Percentiles rank a stretch among this genome's conserved stretches.
These are phyloP conservation scores for Epistrophella euchroma DNA, from an alignment of 2,888 invertebrate genomes.

Conservation along the genomic window DNA sequence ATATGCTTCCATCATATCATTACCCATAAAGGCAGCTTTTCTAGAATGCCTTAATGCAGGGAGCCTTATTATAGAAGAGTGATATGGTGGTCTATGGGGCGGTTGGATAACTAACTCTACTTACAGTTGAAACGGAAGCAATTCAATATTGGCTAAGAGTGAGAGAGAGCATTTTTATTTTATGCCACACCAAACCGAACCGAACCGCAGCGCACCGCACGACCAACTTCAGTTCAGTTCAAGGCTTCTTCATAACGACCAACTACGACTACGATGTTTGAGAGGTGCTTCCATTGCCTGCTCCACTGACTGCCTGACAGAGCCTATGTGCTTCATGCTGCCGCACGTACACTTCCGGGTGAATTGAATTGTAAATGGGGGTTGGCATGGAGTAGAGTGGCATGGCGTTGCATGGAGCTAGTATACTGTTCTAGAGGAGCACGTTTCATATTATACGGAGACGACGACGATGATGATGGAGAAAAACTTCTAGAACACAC, in stretches of 20 bases:
- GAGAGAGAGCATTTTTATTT: conserved; percentile 59
- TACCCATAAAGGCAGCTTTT: conserved; percentile 18
- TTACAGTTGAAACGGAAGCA: conserved; percentile 66
- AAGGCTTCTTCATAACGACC: conserved; percentile 42
- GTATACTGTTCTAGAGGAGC: conserved; percentile 1
- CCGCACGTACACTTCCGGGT: conserved; percentile 66
- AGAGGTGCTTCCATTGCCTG: conserved; percentile 8
- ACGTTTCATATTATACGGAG: conserved; percentile 37
- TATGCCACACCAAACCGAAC: conserved; percentile 52
- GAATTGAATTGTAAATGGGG: conserved; percentile 72
- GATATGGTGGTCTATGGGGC: conserved; percentile 1
- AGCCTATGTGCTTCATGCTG: conserved; percentile 63
- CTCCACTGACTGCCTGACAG: conserved; percentile 57
- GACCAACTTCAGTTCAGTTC: conserved; percentile 60
- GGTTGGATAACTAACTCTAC: conserved; percentile 35
- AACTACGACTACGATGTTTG: conserved; percentile 3
- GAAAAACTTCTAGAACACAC: conserved; percentile 43
- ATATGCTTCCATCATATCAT: conserved; percentile 61
- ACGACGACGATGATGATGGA: not conserved
- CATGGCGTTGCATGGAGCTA: not conserved
- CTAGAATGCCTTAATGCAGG: not conserved
- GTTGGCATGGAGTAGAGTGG: conserved; percentile 14
- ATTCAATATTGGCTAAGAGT: conserved; percentile 58
- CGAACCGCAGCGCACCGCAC: no score
- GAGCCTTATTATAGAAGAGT: conserved; percentile 17